Evolutionary conservation across 2,888 invertebrate genomes (phyloP), one percentile per base, ranked within the genome.

Genomic region (Thymelicus sylvestris): DNA sequence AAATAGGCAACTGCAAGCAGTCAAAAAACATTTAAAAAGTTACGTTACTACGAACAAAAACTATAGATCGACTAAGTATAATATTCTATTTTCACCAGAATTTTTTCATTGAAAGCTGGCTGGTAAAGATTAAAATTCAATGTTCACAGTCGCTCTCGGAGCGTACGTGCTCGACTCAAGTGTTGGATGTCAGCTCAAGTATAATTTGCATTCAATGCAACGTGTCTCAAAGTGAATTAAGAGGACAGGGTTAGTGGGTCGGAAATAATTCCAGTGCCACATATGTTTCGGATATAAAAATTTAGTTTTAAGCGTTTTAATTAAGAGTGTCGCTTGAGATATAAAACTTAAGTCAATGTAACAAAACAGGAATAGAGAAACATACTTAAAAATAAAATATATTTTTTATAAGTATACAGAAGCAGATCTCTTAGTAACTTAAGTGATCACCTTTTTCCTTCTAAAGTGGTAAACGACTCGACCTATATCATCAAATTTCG

Each of bases 171-270:
- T 70, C 60, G 50, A 70, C 60, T 70, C 24, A 65, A 70, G 65
- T 70, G 70, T 65, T 41, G 60, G 70, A 70, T 70, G 65, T 70
- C 60, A 60, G 70, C 65, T 65, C 31, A 60, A 79, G 75, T 75
- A 74, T 78, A 80, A 85, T 84, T 85, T 81, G 82, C 82, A 83
- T 85, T 80, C 78, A 85, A 82, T 81, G 79, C 68, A 74, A 74
- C 73, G 70, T 78, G 78, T 72, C 74, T 72, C 78, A 77, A 77
- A 74, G 74, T 73, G 75, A 76, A 74, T 74, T 61, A 66, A 71
- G 66, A 63, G 65, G 71, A 75, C 71, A 68, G 73, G 67, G 69
- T 67, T 62, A 64, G 67, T 44, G 63, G 66, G 67, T 72, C 31
- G 63, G 38, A n/a, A 67, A 67, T 60, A 63, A 13, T 13, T 57